phyloP scores from a whole-genome alignment of 2,113 vertebrate genomes.

The Choloepus hoffmanni region DNA sequence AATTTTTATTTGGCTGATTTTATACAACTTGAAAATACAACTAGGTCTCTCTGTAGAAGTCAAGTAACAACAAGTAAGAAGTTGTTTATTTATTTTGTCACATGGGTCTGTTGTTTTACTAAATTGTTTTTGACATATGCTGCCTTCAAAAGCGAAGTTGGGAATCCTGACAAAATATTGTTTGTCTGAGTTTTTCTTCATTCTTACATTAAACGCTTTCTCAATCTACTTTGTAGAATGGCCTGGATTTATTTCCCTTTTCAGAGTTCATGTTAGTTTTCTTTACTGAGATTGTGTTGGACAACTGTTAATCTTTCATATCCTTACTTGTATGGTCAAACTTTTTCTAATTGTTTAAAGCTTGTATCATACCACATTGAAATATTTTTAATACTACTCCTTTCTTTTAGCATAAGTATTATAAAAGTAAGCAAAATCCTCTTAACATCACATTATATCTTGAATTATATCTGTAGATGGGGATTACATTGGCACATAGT shows the following conservation, averaged over 20 bases:
- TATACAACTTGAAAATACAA: no score
- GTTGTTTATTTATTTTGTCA: neutral
- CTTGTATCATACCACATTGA: no score
- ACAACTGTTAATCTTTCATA: accelerated
- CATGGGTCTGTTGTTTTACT: neutral
- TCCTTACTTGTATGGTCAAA: neutral
- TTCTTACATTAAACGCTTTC: no score
- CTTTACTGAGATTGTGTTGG: neutral
- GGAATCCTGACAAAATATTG: neutral
- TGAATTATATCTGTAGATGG: neutral
- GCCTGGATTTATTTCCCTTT: neutral
- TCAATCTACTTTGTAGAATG: no score
- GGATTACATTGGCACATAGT: no score
- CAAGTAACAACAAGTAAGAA: accelerated
- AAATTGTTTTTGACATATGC: neutral
- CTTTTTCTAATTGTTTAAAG: no score
- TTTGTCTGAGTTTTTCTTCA: neutral
- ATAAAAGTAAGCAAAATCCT: neutral
- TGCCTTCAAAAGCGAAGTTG: neutral
- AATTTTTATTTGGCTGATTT: neutral
- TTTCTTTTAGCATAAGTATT: neutral
- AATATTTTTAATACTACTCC: neutral
- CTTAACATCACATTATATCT: neutral
- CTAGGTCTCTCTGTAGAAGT: accelerated
- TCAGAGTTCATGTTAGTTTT: accelerated